Conservation (phyloP, 2,113 vertebrate genomes). For the Meles meles region DNA sequence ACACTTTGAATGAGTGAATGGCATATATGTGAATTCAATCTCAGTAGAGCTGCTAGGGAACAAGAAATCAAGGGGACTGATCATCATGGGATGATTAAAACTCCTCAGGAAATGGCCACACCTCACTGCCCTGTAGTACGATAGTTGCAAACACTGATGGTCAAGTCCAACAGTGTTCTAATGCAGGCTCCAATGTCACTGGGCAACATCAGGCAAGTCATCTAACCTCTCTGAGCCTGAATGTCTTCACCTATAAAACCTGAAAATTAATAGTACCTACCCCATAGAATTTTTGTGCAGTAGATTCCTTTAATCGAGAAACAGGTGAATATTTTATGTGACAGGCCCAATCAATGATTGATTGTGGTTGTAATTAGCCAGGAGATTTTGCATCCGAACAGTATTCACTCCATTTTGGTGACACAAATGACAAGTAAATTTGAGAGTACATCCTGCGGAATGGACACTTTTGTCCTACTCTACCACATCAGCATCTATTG, state of each 20-base stretch:
- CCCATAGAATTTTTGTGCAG: background rate
- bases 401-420: background rate
- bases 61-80: background rate
- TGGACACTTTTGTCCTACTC: background rate
- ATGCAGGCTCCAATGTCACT: background rate
- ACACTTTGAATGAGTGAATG: background rate
- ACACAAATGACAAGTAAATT: background rate
- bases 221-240: background rate
- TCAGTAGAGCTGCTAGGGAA: background rate
- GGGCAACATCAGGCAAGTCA: background rate
- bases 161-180: background rate
- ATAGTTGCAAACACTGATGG: background rate
- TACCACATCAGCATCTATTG: background rate
- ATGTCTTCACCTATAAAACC: background rate
- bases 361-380: background rate
- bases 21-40: background rate
- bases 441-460: background rate
- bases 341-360: background rate
- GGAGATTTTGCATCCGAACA: background rate
- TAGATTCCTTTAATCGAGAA: background rate
- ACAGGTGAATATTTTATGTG: background rate
- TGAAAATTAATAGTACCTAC: background rate
- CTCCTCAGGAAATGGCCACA: background rate
- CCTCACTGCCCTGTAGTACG: fast-evolving
- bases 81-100: background rate